Evolutionary conservation across 2,888 invertebrate genomes (phyloP).

Genomic region (Eustalomyia histrio): DNA sequence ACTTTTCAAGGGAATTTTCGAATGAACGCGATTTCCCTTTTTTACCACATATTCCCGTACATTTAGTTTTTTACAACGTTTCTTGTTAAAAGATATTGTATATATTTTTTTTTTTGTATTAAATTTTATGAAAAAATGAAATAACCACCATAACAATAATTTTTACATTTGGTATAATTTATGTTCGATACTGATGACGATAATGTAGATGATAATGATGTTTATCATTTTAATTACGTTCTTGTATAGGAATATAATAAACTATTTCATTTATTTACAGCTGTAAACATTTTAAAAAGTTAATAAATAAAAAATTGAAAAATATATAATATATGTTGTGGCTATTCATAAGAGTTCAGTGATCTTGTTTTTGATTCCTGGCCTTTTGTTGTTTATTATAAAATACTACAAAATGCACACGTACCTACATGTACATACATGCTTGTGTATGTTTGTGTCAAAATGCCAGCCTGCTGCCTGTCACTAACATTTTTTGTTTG

Average conservation of each 20-base stretch:
- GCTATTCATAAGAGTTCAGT: constrained; percentile 64
- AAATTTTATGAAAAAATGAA: background rate
- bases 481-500: constrained; percentile 58
- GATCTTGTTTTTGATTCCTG: constrained; percentile 50
- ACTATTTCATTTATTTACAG: constrained; percentile 63
- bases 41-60: too few species aligned
- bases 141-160: background rate
- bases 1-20: too few species aligned
- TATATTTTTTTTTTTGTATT: too few species aligned
- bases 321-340: constrained; percentile 53
- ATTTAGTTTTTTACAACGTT: too few species aligned
- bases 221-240: constrained; percentile 66
- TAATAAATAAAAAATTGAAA: constrained; percentile 38
- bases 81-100: too few species aligned
- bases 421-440: constrained; percentile 6
- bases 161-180: constrained; percentile 2
- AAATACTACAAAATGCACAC: constrained; percentile 25
- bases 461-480: constrained; percentile 40
- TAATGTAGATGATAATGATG: constrained; percentile 38
- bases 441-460: constrained; percentile 4
- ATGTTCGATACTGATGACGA: background rate
- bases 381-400: constrained; percentile 48
- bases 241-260: constrained; percentile 62
- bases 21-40: too few species aligned
- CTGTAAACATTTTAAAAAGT: constrained; percentile 56